A percentile compares a stretch with the other conserved stretches of the same genome.
Evolutionary conservation across 37 sponge, comb jelly and placozoan genomes (phyloP).

Genomic region (Sycon ciliatum): DNA sequence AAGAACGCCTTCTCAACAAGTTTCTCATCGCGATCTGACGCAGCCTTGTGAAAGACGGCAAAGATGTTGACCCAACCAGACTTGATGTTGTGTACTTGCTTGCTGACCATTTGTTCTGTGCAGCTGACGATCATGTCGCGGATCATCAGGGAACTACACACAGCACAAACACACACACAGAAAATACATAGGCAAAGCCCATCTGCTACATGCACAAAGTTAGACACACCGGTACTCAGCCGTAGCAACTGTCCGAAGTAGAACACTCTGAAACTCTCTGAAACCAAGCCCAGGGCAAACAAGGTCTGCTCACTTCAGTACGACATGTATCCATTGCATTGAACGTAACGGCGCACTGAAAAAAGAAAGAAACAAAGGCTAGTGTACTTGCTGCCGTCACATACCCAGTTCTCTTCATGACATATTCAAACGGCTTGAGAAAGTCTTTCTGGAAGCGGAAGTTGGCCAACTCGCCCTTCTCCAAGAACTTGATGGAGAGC

Average conservation of each 20-base stretch:
- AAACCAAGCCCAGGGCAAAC: not conserved
- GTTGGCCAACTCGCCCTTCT: constrained; percentile 87
- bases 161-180: not conserved
- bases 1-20: constrained; percentile 88
- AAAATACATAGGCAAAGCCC: not conserved
- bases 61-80: constrained; percentile 99
- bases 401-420: constrained; percentile 77
- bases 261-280: not conserved
- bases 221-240: too few species aligned
- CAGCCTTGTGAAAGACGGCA: constrained; percentile 81
- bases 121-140: constrained; percentile 94
- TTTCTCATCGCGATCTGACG: constrained; percentile 58
- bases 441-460: constrained; percentile 96
- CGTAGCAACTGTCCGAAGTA: not conserved
- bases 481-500: constrained; percentile 93
- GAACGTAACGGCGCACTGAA: too few species aligned
- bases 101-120: constrained; percentile 78
- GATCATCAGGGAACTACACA: constrained; percentile 53
- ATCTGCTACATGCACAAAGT: too few species aligned
- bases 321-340: too few species aligned
- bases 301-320: too few species aligned
- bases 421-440: constrained; percentile 86
- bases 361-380: too few species aligned
- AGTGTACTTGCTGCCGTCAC: too few species aligned
- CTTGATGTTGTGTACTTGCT: constrained; percentile 66